phyloP scores from a whole-genome alignment of 2,888 invertebrate species.

The Drosophila mimetica region DNA sequence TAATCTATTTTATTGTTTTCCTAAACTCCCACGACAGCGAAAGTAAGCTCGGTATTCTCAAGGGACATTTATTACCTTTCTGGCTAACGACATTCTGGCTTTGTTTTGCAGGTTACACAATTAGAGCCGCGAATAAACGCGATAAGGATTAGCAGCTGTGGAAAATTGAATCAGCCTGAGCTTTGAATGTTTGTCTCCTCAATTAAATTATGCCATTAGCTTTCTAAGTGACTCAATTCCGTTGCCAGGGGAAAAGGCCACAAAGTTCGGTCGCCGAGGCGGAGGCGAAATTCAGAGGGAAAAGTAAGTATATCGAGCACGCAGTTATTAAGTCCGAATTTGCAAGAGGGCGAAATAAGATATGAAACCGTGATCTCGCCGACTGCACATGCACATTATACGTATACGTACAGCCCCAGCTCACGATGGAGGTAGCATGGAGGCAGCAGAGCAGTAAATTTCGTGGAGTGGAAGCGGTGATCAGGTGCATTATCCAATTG shows the following conservation, averaged over 20 bases:
- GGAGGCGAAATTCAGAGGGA: constrained; percentile 13
- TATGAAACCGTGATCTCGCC: constrained; percentile 26
- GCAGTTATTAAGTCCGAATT: constrained; percentile 12
- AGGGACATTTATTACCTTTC: constrained; percentile 6
- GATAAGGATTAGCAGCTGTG: constrained; percentile 28
- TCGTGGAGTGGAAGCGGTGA: constrained; percentile 65
- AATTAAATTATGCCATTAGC: constrained; percentile 45
- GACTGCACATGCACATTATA: constrained; percentile 29
- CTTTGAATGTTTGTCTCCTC: constrained; percentile 37
- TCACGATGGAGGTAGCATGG: constrained; percentile 18
- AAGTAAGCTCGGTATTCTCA: background rate
- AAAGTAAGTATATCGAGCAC: background rate
- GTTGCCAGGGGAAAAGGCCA: constrained; percentile 24
- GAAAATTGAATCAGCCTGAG: constrained; percentile 41
- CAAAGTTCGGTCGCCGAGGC: background rate
- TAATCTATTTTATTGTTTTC: background rate
- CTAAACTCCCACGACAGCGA: background rate
- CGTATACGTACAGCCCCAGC: constrained; percentile 13
- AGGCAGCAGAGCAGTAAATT: constrained; percentile 41
- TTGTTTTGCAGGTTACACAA: constrained; percentile 25
- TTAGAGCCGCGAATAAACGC: constrained; percentile 21
- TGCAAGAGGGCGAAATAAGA: constrained; percentile 16
- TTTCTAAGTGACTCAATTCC: constrained; percentile 19
- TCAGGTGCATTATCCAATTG: constrained; percentile 80
- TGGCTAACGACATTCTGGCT: background rate